Percentiles rank a stretch among this genome's conserved stretches.
Conservation (phyloP, 2,888 invertebrate genomes). For the Prosapia bicincta region DNA sequence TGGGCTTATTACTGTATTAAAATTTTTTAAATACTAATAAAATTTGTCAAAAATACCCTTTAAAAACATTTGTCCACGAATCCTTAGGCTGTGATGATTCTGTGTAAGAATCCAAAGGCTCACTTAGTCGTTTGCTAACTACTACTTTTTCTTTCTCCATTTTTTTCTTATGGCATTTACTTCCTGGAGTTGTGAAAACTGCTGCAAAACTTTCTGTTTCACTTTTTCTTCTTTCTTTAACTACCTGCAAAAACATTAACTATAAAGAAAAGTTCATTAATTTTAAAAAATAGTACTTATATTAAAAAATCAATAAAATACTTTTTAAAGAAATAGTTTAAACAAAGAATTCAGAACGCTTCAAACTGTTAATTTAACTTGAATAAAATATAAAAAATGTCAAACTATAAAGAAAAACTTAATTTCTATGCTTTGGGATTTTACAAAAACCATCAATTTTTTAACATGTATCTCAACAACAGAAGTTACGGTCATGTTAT, state of each 20-base stretch:
- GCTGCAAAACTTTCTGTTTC: conserved; percentile 11
- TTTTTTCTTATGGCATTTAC: conserved; percentile 1
- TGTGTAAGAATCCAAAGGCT: neutral
- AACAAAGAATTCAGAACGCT: conserved; percentile 38
- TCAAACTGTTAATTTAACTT: no score
- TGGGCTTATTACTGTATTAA: no score
- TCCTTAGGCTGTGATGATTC: neutral
- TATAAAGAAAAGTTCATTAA: neutral
- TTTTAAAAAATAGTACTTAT: neutral
- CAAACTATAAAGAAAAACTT: no score
- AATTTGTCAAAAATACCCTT: neutral
- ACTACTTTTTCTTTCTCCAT: conserved; percentile 12
- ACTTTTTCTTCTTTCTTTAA: conserved; percentile 38
- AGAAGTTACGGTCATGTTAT: no score
- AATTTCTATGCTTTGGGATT: no score
- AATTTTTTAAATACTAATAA: neutral
- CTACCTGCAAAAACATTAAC: no score
- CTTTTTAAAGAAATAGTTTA: conserved; percentile 43
- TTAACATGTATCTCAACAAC: no score
- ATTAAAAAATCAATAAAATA: neutral
- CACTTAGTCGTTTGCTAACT: conserved; percentile 11
- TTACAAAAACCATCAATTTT: no score
- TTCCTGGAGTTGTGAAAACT: conserved; percentile 35
- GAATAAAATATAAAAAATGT: no score
- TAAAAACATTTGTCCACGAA: conserved; percentile 22